Conservation (phyloP, 2,888 invertebrate species). For the Rambutsinella grinnellia region DNA sequence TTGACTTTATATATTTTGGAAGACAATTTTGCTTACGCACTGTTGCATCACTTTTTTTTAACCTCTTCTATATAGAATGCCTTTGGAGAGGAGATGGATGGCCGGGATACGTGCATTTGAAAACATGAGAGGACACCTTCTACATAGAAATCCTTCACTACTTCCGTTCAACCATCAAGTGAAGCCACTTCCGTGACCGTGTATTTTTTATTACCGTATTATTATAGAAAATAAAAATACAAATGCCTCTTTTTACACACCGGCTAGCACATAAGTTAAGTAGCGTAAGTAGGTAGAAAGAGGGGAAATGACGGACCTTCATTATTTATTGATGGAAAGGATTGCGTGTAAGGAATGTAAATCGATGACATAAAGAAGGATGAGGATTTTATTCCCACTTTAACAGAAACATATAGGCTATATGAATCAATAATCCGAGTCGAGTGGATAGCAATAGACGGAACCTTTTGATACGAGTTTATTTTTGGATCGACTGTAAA, state of each 20-base stretch:
- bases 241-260: not conserved
- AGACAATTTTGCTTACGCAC: slow-evolving; percentile 42
- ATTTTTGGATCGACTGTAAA: slow-evolving; percentile 29
- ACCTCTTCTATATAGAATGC: too few species aligned
- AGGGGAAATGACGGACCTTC: slow-evolving; percentile 14
- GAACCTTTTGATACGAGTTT: not conserved
- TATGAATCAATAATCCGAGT: slow-evolving; percentile 13
- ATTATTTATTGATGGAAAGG: slow-evolving; percentile 39
- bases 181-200: too few species aligned
- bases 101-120: too few species aligned
- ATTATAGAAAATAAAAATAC: not conserved
- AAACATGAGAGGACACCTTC: too few species aligned
- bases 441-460: slow-evolving; percentile 12
- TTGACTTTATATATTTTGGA: slow-evolving; percentile 43
- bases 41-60: too few species aligned
- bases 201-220: too few species aligned
- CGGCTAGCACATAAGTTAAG: not conserved
- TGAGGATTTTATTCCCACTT: slow-evolving; percentile 1
- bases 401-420: not conserved
- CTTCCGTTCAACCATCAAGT: too few species aligned
- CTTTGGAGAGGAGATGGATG: too few species aligned
- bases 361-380: slow-evolving; percentile 22
- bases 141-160: too few species aligned
- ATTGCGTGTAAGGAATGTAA: slow-evolving; percentile 32
- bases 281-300: not conserved